Evolutionary conservation across 2,888 invertebrate species (phyloP).

Genomic region (Euspilapteryx auroguttella): DNA sequence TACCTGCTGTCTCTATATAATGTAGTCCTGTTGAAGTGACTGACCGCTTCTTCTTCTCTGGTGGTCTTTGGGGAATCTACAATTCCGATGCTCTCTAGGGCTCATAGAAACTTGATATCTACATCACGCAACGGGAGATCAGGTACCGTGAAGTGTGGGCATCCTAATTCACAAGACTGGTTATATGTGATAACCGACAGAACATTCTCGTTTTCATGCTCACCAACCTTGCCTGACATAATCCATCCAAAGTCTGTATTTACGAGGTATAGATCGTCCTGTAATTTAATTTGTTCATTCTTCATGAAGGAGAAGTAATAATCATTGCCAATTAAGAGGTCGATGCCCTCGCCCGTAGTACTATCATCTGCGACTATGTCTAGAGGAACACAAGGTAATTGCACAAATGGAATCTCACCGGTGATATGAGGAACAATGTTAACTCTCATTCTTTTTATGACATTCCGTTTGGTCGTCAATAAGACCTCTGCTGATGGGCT

Average conservation of each 20-base stretch:
- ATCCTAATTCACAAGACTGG: not conserved
- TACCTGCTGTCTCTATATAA: not conserved
- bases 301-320: slow-evolving; percentile 5
- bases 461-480: not conserved
- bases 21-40: not conserved
- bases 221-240: not conserved
- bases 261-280: not conserved
- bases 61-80: slow-evolving; percentile 6
- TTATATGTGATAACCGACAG: not conserved
- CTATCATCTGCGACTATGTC: slow-evolving; percentile 5
- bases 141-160: slow-evolving; percentile 5
- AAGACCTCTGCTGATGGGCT: slow-evolving; percentile 2
- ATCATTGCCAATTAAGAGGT: slow-evolving; percentile 5
- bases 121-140: slow-evolving; percentile 5
- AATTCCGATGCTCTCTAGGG: slow-evolving; percentile 6
- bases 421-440: slow-evolving; percentile 6
- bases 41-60: slow-evolving; percentile 3
- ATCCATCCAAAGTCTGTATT: slow-evolving; percentile 1
- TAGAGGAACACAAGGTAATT: too few relatives aligned
- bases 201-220: not conserved
- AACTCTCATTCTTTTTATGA: not conserved
- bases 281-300: not conserved
- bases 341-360: slow-evolving; percentile 1
- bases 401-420: too few relatives aligned
- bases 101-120: slow-evolving; percentile 6